A percentile compares a stretch with the other conserved stretches of the same genome.
phyloP scores from a whole-genome alignment of 2,888 invertebrate species.

The Caenorhabditis sp. region DNA sequence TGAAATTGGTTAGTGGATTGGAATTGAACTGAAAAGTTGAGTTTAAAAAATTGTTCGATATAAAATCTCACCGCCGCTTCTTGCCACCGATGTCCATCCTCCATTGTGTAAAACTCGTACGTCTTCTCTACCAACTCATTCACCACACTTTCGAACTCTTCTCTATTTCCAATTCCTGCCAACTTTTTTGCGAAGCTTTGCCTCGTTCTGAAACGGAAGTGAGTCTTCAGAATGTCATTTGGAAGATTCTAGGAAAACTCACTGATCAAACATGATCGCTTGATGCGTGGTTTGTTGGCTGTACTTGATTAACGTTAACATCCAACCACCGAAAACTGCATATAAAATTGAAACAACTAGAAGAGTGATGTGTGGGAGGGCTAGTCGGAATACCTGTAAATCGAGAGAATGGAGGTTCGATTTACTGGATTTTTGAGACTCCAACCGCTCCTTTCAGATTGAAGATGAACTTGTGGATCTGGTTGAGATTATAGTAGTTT shows the following conservation, averaged over 20 bases:
- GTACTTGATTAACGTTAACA: slow-evolving; percentile 77
- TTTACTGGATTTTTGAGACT: too few relatives aligned
- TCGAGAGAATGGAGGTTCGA: too few relatives aligned
- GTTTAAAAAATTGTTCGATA: neutral
- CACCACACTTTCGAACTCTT: slow-evolving; percentile 39
- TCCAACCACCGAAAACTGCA: slow-evolving; percentile 79
- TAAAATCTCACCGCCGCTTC: slow-evolving; percentile 23
- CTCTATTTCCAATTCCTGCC: slow-evolving; percentile 20
- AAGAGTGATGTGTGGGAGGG: slow-evolving; percentile 82
- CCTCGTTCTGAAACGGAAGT: slow-evolving; percentile 56
- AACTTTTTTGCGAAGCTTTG: slow-evolving; percentile 51
- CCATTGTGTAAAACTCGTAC: slow-evolving; percentile 59
- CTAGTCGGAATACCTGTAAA: slow-evolving; percentile 80
- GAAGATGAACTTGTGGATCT: too few relatives aligned
- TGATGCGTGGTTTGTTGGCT: slow-evolving; percentile 69
- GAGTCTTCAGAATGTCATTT: too few relatives aligned
- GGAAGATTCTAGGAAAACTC: neutral
- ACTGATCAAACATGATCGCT: slow-evolving; percentile 65
- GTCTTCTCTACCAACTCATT: slow-evolving; percentile 55
- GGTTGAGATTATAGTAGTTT: too few relatives aligned
- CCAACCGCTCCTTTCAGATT: too few relatives aligned
- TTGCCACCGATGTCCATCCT: slow-evolving; percentile 59
- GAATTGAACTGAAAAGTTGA: slow-evolving; percentile 50
- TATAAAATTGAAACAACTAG: slow-evolving; percentile 80
- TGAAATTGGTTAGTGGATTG: slow-evolving; percentile 68